Evolutionary conservation across 2,113 vertebrate species (phyloP), one percentile per base, ranked within the genome.

Genomic region (Hymenochirus boettgeri): DNA sequence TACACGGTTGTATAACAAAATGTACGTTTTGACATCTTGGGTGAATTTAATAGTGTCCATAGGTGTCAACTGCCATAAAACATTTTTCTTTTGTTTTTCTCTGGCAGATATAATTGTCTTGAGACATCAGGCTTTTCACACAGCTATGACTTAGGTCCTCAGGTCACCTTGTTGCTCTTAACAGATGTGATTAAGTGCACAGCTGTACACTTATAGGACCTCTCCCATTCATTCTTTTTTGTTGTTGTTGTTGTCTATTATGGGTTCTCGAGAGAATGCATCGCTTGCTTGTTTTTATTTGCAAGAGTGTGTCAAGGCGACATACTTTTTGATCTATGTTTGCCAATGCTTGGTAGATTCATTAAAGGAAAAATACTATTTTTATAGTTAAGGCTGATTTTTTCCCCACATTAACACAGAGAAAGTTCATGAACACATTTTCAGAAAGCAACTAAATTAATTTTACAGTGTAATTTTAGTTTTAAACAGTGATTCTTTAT

Each of bases 161-260:
- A 69, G 65, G 65, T 69, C 65, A 53, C 56, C 47, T 69, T 69
- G 65, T 69, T 60, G 56, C 60, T 59, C 47, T 45, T 69, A 69
- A 60, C 65, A 69, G 65, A 58, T 66, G 64, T 66, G 64, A 66
- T 66, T 66, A 66, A 66, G 55, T 51, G 54, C 45, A 47, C 26
- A 57, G 55, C 50, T 66, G 29, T 39, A 59, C 31, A n/a, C n/a
- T 52, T 58, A 13, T 33, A 58, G 55, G 47, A 45, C 57, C 42
- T 69, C 48, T 60, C 65, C 65, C 56, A 60, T 47, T 35, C 57
- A 53, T 33, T 31, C 7, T 48, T 42, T 42, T 42, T 51, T 57
- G 33, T 64, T 69, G 50, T 45, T 45, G 39, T 46, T 21, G n/a
- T 59, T 59, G 45, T 19, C 53, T 60, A 33, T 69, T 60, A 60